Evolutionary conservation across 2,888 invertebrate genomes (phyloP).

Genomic region (Drosophila prolongata): DNA sequence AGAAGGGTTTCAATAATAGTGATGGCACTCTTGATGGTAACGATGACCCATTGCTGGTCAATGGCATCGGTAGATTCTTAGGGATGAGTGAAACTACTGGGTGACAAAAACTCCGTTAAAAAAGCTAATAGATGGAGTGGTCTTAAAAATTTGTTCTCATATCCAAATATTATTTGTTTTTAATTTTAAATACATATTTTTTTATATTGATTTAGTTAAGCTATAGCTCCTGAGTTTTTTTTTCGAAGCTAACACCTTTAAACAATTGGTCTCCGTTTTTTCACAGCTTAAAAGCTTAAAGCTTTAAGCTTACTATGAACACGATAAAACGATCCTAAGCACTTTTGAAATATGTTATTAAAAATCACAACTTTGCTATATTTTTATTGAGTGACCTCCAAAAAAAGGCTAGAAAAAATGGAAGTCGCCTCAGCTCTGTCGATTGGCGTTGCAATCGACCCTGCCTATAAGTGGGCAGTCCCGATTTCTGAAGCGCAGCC

Average conservation of each 20-base stretch:
- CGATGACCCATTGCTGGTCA: neutral
- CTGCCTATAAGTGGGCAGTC: slow-evolving; percentile 21
- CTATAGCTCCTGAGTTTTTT: too few species aligned
- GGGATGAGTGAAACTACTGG: neutral
- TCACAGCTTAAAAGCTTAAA: too few species aligned
- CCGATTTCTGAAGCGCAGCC: slow-evolving; percentile 61
- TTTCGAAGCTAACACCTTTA: too few species aligned
- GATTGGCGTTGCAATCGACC: neutral
- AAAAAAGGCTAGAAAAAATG: neutral
- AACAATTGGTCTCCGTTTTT: too few species aligned
- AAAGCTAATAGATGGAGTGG: neutral
- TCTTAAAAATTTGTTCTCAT: too few species aligned
- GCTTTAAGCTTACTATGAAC: too few species aligned
- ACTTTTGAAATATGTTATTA: too few species aligned
- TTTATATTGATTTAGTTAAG: too few species aligned
- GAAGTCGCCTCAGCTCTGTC: neutral
- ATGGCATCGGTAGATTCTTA: neutral
- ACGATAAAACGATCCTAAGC: too few species aligned
- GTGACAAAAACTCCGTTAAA: neutral
- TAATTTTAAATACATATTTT: too few species aligned
- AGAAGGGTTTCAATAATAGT: slow-evolving; percentile 17
- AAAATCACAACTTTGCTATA: too few species aligned
- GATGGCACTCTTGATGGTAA: neutral
- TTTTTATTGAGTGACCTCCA: neutral
- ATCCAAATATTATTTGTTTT: too few species aligned